Evolutionary conservation across 1,140 invertebrate genomes (phyloP).

Genomic region (Schlechtendalia chinensis): DNA sequence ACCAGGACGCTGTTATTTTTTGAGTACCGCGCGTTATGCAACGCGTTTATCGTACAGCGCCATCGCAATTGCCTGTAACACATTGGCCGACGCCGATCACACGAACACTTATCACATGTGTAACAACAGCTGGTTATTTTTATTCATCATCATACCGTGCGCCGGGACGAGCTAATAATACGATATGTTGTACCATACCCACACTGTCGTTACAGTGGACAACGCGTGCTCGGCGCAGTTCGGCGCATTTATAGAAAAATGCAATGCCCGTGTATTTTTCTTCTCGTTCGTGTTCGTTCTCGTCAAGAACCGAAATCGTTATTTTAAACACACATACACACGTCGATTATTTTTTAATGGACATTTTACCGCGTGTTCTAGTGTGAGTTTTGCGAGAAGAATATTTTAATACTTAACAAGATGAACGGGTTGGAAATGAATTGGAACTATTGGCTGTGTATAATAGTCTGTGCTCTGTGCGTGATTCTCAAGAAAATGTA

Average conservation of each 20-base stretch:
- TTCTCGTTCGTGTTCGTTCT: neutral
- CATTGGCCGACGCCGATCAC: neutral
- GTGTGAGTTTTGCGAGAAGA: neutral
- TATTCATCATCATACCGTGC: neutral
- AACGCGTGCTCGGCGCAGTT: neutral
- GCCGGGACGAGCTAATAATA: slow-evolving; percentile 14
- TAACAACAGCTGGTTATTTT: slow-evolving; percentile 31
- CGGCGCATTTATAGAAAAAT: neutral
- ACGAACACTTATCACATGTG: neutral
- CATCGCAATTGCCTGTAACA: neutral
- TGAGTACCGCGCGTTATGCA: neutral
- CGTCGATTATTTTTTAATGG: neutral
- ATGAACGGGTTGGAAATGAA: no score
- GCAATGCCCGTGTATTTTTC: neutral
- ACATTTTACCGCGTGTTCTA: neutral
- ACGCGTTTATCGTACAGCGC: neutral
- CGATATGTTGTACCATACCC: neutral
- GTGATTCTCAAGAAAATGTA: no score
- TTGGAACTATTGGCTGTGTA: no score
- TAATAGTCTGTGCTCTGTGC: no score
- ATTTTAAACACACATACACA: neutral
- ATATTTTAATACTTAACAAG: no score
- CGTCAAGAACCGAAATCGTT: neutral
- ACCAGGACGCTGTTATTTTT: no score
- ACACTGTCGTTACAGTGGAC: neutral